These are phyloP conservation scores for Turritopsis rubra DNA, from an alignment of 30 jellyfish, hydroid and myxozoan genomes.

Conservation along the genomic window DNA sequence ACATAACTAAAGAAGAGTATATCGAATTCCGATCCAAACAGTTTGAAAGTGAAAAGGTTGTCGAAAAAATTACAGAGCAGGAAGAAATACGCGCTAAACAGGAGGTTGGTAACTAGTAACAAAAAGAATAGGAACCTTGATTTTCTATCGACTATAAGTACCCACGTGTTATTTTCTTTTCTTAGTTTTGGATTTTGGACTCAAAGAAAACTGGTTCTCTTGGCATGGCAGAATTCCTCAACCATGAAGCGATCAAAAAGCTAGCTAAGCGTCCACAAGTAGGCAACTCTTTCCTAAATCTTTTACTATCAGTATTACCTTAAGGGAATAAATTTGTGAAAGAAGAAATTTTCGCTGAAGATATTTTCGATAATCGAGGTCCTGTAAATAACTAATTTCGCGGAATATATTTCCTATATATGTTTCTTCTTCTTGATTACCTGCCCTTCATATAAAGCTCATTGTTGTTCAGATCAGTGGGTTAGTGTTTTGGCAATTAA, in stretches of 20 bases:
- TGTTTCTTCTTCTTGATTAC: no score
- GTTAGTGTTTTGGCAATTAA: no score
- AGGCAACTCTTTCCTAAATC: no score
- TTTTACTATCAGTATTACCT: no score
- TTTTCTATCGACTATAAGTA: background rate
- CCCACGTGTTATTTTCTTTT: background rate
- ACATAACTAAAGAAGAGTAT: background rate
- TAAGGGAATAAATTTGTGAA: no score
- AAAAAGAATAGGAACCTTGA: background rate
- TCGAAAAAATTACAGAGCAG: slow-evolving; percentile 1
- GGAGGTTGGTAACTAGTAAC: slow-evolving; percentile 3
- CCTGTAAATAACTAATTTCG: no score
- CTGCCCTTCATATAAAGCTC: no score
- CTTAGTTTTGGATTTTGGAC: slow-evolving; percentile 10
- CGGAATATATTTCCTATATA: no score
- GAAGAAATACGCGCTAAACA: slow-evolving; percentile 11
- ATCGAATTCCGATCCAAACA: slow-evolving; percentile 9
- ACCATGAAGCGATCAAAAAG: slow-evolving; percentile 8
- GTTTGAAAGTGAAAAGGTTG: slow-evolving; percentile 16
- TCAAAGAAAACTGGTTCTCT: slow-evolving; percentile 12
- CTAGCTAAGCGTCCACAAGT: slow-evolving; percentile 6
- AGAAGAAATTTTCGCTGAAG: no score
- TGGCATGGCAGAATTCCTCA: background rate
- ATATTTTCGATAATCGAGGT: no score
- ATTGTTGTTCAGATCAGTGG: no score